Evolutionary conservation across 2,113 vertebrate genomes (phyloP), one percentile per base, ranked within the genome.

Genomic region (Siniperca knerii): DNA sequence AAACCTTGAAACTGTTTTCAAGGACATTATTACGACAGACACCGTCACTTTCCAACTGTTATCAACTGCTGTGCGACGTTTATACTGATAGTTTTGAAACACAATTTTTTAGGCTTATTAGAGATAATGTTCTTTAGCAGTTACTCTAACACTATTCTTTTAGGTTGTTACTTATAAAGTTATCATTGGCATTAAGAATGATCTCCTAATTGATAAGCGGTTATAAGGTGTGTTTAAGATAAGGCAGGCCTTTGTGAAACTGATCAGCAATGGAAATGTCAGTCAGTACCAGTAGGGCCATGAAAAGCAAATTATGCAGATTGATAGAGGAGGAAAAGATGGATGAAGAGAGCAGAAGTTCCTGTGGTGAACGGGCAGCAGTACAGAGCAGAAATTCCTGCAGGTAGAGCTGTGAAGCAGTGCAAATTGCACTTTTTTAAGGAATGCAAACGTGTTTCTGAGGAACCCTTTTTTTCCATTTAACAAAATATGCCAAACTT

Each of bases 311-410:
- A 54, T 83, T 4, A 35, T 52, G 61, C 18, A 69, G 57, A 85
- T 18, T 50, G 77, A 86, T 67, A 35, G 37, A 40, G 54, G 46
- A 81, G 44, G 40, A 35, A 50, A 33, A 80, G 73, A 91, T 64
- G 66, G 76, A 91, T 13, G 78, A 71, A 69, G 6, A 50, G 23
- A 73, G 67, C 64, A 75, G 42, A 72, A 16, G 81, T 60, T 78
- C 50, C 66, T 77, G 74, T 58, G 71, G 75, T 79, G 79, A 84
- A 25, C 25, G 55, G 79, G 90, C 85, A 89, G 87, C 50, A 62
- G 76, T 62, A 60, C 75, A 86, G 75, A 76, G 29, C 70, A 81
- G 60, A 60, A 50, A 46, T 29, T 29, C 29, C 29, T 29, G 29
- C 29, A 29, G 29, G 29, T 16, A 7, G 29, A 13, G 58, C 58